phyloP scores from a whole-genome alignment of 2,888 invertebrate species.

The Rhogogaster chlorosoma region DNA sequence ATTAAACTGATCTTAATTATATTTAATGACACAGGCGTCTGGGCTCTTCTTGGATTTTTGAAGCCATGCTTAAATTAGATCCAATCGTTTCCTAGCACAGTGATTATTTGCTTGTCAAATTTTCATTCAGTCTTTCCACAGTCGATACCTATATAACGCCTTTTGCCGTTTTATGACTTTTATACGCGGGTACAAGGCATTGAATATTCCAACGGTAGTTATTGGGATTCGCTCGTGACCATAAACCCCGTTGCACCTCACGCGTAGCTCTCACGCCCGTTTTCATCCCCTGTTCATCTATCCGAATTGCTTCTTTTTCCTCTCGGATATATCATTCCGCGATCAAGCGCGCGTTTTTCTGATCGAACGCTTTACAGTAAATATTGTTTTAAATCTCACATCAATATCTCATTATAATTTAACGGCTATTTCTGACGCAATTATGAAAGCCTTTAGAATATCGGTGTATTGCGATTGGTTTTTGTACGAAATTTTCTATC shows the following conservation, averaged over 20 bases:
- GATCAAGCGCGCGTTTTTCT: not conserved
- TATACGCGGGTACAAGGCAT: slow-evolving; percentile 2
- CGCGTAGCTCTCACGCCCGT: not conserved
- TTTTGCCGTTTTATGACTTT: slow-evolving; percentile 24
- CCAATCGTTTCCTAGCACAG: not conserved
- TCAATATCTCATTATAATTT: slow-evolving; percentile 1
- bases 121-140: not conserved
- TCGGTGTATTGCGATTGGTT: not conserved
- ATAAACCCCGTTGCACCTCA: slow-evolving; percentile 14
- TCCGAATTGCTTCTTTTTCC: not conserved
- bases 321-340: slow-evolving; percentile 3
- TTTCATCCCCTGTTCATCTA: not conserved
- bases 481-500: not conserved
- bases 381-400: not conserved
- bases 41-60: not conserved
- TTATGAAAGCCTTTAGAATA: not conserved
- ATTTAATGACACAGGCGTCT: not conserved
- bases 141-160: not conserved
- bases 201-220: slow-evolving; percentile 38
- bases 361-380: not conserved
- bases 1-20: not conserved
- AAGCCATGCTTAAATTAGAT: not conserved
- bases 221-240: slow-evolving; percentile 32
- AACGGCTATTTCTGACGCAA: not conserved
- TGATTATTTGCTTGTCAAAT: not conserved